Conservation (phyloP, 2,113 vertebrate genomes). For the Calidris pygmaea region DNA sequence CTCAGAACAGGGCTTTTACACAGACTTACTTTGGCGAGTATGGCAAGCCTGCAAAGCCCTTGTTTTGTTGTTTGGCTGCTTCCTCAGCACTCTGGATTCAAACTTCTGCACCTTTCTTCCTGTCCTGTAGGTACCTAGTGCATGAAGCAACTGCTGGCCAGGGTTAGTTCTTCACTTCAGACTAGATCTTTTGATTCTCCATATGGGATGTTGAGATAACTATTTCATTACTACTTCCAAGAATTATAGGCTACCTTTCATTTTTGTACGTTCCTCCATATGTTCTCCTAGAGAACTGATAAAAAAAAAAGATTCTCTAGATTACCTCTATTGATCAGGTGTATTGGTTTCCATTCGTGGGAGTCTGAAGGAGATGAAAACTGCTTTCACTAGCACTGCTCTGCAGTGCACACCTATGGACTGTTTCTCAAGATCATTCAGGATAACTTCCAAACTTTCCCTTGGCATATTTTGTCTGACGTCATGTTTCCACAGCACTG, state of each 20-base stretch:
- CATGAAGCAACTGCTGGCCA: background rate
- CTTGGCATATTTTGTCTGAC: background rate
- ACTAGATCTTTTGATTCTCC: background rate
- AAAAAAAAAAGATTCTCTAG: background rate
- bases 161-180: background rate
- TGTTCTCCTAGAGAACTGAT: background rate
- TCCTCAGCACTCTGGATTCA: background rate
- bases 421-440: background rate
- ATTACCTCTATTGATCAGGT: background rate
- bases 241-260: background rate
- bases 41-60: background rate
- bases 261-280: background rate
- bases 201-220: background rate
- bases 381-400: background rate
- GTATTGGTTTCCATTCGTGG: background rate
- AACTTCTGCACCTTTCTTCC: background rate
- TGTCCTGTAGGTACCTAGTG: background rate
- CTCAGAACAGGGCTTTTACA: background rate
- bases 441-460: background rate
- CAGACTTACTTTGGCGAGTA: background rate
- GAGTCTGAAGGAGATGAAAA: background rate
- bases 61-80: background rate
- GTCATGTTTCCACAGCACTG: background rate
- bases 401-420: background rate
- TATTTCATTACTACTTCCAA: background rate